A percentile compares a stretch with the other conserved stretches of the same genome.
Conservation (phyloP, 2,888 invertebrate genomes). For the Drosophila mayaguana region DNA sequence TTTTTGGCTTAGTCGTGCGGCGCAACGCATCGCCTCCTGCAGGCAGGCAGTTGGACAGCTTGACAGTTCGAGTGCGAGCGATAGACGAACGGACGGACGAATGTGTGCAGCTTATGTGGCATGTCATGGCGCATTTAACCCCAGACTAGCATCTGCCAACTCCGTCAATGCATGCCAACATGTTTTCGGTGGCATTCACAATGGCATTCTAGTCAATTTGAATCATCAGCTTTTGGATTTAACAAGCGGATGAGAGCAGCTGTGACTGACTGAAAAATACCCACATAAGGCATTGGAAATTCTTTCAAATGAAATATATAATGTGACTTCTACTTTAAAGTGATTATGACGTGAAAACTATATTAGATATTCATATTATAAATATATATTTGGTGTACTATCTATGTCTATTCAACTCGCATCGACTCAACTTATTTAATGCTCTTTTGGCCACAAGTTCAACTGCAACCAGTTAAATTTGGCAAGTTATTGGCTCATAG, state of each 20-base stretch:
- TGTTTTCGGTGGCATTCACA: slow-evolving; percentile 4
- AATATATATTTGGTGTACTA: no score
- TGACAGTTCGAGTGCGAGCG: slow-evolving; percentile 1
- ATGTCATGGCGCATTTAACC: slow-evolving; percentile 46
- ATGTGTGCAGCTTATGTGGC: slow-evolving; percentile 30
- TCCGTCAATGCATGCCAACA: slow-evolving; percentile 6
- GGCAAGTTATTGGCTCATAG: background rate
- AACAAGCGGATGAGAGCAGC: background rate
- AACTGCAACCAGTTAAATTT: background rate
- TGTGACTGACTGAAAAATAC: background rate
- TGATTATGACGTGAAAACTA: background rate
- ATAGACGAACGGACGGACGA: background rate
- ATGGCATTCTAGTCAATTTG: slow-evolving; percentile 4
- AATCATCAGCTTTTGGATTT: slow-evolving; percentile 2
- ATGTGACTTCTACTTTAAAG: background rate
- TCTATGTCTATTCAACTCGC: no score
- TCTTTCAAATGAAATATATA: background rate
- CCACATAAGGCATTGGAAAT: no score
- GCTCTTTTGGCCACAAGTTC: background rate
- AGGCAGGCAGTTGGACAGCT: slow-evolving; percentile 27
- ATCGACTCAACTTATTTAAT: no score
- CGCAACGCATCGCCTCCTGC: slow-evolving; percentile 22
- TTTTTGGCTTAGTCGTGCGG: slow-evolving; percentile 39
- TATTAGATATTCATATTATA: background rate
- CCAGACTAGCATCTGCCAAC: slow-evolving; percentile 21